Evolutionary conservation across 1,140 invertebrate species (phyloP).

Genomic region (Cydia splendana): DNA sequence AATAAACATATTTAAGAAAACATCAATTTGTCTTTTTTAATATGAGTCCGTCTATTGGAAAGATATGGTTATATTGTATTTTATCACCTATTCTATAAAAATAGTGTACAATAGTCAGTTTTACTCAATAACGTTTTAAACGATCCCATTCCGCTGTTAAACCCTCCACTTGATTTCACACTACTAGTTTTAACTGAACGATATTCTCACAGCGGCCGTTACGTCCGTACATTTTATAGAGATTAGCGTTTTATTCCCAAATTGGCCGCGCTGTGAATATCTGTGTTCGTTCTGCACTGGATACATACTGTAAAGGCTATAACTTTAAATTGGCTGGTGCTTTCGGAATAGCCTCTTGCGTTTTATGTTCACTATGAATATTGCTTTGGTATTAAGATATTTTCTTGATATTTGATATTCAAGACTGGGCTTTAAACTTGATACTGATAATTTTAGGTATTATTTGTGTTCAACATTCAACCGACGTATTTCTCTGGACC

Average conservation of each 20-base stretch:
- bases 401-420: neutral
- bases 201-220: neutral
- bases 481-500: no score
- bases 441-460: neutral
- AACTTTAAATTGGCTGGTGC: slow-evolving; percentile 1
- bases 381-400: neutral
- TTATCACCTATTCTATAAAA: no score
- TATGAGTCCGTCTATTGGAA: no score
- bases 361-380: slow-evolving; percentile 10
- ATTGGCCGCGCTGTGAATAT: neutral
- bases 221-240: neutral
- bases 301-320: neutral
- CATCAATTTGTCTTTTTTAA: no score
- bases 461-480: no score
- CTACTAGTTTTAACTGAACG: neutral
- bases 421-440: neutral
- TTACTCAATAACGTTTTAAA: no score
- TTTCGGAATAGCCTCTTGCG: neutral
- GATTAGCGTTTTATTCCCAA: neutral
- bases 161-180: neutral
- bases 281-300: neutral
- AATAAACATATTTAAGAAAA: no score
- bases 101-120: no score
- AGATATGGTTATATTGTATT: no score
- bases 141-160: neutral